phyloP scores from a whole-genome alignment of 1,140 invertebrate genomes.

The Melitaea cinxia region DNA sequence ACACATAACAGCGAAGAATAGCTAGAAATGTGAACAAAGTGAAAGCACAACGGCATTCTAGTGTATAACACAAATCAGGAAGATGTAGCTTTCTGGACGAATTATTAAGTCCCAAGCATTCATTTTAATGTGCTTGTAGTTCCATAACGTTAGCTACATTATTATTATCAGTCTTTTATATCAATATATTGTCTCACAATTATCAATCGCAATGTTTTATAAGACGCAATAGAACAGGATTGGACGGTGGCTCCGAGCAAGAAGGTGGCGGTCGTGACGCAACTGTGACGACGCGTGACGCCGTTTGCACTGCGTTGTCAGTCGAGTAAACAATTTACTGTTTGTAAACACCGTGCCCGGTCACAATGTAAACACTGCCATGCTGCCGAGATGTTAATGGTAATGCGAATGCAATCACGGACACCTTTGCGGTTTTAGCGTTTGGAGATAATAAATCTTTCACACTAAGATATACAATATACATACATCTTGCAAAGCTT shows the following conservation, averaged over 20 bases:
- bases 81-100: neutral
- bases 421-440: neutral
- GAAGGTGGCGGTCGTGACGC: slow-evolving; percentile 50
- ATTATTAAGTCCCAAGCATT: neutral
- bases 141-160: slow-evolving; percentile 21
- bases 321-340: slow-evolving; percentile 67
- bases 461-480: no score
- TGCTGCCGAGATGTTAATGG: slow-evolving; percentile 64
- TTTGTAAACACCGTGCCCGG: slow-evolving; percentile 68
- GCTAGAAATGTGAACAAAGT: no score
- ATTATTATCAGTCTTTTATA: slow-evolving; percentile 22
- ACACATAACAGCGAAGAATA: no score
- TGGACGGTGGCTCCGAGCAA: slow-evolving; percentile 50
- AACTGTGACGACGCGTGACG: slow-evolving; percentile 59
- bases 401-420: slow-evolving; percentile 32
- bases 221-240: slow-evolving; percentile 68
- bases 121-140: neutral
- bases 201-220: slow-evolving; percentile 32
- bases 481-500: no score
- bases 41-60: no score
- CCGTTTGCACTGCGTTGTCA: slow-evolving; percentile 49
- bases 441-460: neutral
- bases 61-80: neutral
- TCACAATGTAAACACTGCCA: slow-evolving; percentile 66
- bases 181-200: slow-evolving; percentile 25